Base-by-base conservation (phyloP, 1,140 invertebrate species). In the Oreohelix idahoensis region DNA sequence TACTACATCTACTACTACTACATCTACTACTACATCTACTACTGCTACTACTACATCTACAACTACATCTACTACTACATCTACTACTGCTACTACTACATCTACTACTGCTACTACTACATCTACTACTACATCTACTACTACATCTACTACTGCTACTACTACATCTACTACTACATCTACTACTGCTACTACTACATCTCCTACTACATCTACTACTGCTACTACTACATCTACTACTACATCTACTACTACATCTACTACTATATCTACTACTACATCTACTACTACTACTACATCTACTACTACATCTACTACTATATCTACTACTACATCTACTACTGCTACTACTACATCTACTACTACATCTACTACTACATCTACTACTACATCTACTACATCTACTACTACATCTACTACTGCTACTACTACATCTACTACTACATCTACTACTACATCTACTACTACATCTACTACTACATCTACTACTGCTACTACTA, bases 351-450 rank as follows among this genome's bases (percentile, higher is more conserved):
- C 13, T 71, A 20, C 20, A 15, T 23, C 69, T 71, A 26, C 20
- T 20, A 71, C 20, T 35, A 20, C 69, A 15, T 23, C 69, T 35
- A 71, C 69, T 26, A 26, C 32, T 26, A 26, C 20, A 15, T 23
- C 20, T 20, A 71, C 69, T 71, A 26, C 32, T 26, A 71, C 20
- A 23, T 15, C 69, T 26, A 71, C 69, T 71, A 20, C 32, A 23
- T 20, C 69, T 71, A 71, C 69, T 71, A 71, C 69, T 35, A 71
- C 69, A 20, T 13, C 69, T 26, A 35, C 32, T 71, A 71, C 69
- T 71, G 32, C 69, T 71, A 35, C 32, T 71, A 71, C 69, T 71
- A n/a, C 15, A n/a, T 58, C 53, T n/a, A n/a, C 15, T n/a, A n/a
- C 53, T 17, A 58, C 53, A 17, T 58, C 15, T 58, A 58, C n/a